Conservation (phyloP, 2,888 invertebrate species). For the Eulithis testata region DNA sequence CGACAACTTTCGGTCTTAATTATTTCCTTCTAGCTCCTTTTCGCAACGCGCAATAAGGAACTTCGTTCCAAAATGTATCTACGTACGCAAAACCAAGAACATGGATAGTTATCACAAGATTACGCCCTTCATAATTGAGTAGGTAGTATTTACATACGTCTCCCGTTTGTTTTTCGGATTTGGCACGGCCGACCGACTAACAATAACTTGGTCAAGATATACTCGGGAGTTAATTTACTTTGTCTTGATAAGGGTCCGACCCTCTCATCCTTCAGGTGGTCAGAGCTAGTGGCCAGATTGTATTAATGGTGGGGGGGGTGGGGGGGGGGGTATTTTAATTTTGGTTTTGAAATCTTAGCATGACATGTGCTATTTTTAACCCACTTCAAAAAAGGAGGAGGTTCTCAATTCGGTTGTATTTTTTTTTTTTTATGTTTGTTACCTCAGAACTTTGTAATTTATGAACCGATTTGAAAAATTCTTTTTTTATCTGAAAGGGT, state of each 20-base stretch:
- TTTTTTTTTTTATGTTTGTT: too few species aligned
- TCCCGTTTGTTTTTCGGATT: slow-evolving; percentile 74
- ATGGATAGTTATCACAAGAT: background rate
- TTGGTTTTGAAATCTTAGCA: background rate
- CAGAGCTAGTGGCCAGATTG: slow-evolving; percentile 25
- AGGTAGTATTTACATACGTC: slow-evolving; percentile 42
- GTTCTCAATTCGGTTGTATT: too few species aligned
- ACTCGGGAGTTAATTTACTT: slow-evolving; percentile 78
- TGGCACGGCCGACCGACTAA: slow-evolving; percentile 62
- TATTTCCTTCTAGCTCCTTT: too few species aligned
- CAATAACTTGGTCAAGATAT: slow-evolving; percentile 83
- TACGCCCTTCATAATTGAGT: slow-evolving; percentile 35
- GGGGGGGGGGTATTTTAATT: slow-evolving; percentile 6
- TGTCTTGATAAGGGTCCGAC: slow-evolving; percentile 79
- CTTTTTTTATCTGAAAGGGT: too few species aligned
- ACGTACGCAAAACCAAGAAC: too few species aligned
- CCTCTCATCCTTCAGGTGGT: slow-evolving; percentile 71
- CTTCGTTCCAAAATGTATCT: too few species aligned
- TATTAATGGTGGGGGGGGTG: slow-evolving; percentile 22
- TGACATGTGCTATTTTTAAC: too few species aligned
- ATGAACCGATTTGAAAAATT: too few species aligned
- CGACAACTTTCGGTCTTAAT: too few species aligned
- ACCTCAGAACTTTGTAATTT: too few species aligned
- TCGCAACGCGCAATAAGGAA: too few species aligned
- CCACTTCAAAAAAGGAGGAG: too few species aligned